Conservation (phyloP, 2,888 invertebrate species). For the Cryptus viduatorius region DNA sequence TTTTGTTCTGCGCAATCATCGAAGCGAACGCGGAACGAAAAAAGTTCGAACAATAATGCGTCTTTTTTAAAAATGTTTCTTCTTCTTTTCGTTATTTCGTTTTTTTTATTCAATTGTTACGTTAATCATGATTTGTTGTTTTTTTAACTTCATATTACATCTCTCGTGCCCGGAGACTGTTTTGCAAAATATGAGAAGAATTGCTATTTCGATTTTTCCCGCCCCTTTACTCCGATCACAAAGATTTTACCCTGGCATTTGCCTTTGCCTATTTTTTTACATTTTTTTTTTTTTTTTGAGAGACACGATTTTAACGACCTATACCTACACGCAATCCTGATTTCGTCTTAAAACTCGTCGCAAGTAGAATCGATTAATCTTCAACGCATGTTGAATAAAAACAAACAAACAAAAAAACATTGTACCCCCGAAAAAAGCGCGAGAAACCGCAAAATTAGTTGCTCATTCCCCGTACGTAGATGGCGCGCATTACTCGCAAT, state of each 20-base stretch:
- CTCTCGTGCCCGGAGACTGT: conserved; percentile 70
- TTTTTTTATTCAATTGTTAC: conserved; percentile 26
- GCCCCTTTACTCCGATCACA: no score
- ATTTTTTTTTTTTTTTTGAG: not conserved
- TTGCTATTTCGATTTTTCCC: conserved; percentile 35
- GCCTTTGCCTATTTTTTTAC: conserved; percentile 1
- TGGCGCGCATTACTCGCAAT: conserved; percentile 36
- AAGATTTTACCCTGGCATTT: conserved; percentile 58
- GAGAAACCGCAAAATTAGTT: not conserved
- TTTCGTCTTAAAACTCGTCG: not conserved
- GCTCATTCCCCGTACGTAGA: not conserved
- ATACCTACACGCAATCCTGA: conserved; percentile 5
- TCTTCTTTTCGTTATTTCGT: conserved; percentile 25
- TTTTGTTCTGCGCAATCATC: no score
- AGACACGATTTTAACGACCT: conserved; percentile 9
- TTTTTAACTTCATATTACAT: conserved; percentile 42
- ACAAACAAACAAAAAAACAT: not conserved
- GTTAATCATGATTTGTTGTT: conserved; percentile 39
- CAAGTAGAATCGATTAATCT: not conserved
- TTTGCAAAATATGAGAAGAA: conserved; percentile 76
- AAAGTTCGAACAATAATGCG: conserved; percentile 35
- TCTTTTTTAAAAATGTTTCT: conserved; percentile 11
- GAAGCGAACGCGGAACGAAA: conserved; percentile 20
- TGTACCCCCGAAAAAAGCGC: not conserved
- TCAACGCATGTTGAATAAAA: not conserved